Base-by-base conservation (phyloP, 1,140 invertebrate genomes). In the Lepidotrigona ventralis region DNA sequence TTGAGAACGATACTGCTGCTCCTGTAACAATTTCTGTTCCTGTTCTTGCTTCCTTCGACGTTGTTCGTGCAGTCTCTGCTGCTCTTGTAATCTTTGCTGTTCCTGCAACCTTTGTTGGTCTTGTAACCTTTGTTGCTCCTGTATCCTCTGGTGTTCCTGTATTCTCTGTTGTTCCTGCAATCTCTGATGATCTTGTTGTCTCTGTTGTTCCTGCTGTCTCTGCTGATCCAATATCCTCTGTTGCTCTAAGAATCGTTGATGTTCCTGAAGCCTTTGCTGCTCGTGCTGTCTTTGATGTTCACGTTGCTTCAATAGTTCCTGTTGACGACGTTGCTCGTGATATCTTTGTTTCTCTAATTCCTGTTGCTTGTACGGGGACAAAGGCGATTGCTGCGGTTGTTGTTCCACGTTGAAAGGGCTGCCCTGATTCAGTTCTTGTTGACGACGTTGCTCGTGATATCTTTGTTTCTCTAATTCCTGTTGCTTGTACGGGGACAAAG, bases 1-100 rank as follows among this genome's bases (percentile, higher is more conserved):
- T 17, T 92, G 94, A 86, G 92, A 94, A 80, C 89, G 92, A 88
- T 92, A 95, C 80, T 93, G 93, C 93, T 95, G 94, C 80, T 95
- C 93, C 85, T 94, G 94, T 84, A 94, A 92, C 26, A 91, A 88
- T 82, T 94, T 94, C 73, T 93, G 92, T 21, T 92, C 91, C 74
- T 91, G 90, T 77, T 92, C 90, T 54, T 92, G 92, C 51, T 93
- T 92, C 14, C 88, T 92, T 56, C 88, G 90, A n/a, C 89, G 90
- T 73, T 92, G 91, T 51, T 90, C 88, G 23, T 83, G 79, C 1
- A 89, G 77, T 72, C 88, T 75, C 19, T 88, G 88, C 29, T 90
- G 87, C 14, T 92, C 89, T 26, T 86, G 85, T 17, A 89, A 74
- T 53, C 85, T 73, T 14, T 90, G 90, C 14, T 92, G 89, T 12